A percentile compares a stretch with the other conserved stretches of the same genome.
phyloP scores from a whole-genome alignment of 2,888 invertebrate genomes.

The Zygothrica quintamaculata region DNA sequence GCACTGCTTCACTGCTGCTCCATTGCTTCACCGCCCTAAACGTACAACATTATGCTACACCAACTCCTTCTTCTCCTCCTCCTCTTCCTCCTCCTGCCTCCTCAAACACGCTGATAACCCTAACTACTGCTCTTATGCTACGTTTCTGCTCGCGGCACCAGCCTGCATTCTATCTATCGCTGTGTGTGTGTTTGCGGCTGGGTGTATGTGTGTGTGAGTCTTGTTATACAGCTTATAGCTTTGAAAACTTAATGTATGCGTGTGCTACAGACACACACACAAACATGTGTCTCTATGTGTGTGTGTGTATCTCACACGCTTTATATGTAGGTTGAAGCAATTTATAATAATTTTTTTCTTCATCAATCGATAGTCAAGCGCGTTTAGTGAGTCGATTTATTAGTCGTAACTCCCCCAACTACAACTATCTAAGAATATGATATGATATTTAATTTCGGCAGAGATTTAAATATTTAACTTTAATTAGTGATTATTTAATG shows the following conservation, averaged over 20 bases:
- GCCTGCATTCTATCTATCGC: constrained; percentile 11
- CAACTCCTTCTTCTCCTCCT: too few relatives aligned
- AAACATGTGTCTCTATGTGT: constrained; percentile 19
- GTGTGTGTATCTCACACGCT: constrained; percentile 62
- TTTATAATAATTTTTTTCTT: constrained; percentile 79
- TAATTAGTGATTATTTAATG: too few relatives aligned
- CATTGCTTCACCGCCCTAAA: not conserved
- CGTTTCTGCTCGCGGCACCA: constrained; percentile 18
- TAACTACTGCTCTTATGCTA: constrained; percentile 28
- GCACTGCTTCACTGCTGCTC: constrained; percentile 1
- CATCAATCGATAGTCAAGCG: constrained; percentile 78
- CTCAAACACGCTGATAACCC: constrained; percentile 23
- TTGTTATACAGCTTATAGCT: constrained; percentile 74
- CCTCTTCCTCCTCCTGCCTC: too few relatives aligned
- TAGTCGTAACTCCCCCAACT: constrained; percentile 1
- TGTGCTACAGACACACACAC: constrained; percentile 21
- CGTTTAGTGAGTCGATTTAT: constrained; percentile 40
- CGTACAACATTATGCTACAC: constrained; percentile 63
- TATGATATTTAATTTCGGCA: not conserved
- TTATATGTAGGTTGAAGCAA: constrained; percentile 81
- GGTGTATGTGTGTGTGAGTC: constrained; percentile 25
- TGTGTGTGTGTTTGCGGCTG: constrained; percentile 6
- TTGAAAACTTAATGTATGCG: constrained; percentile 67
- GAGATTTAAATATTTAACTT: too few relatives aligned
- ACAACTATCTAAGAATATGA: too few relatives aligned